phyloP scores from a whole-genome alignment of 2,797 vertebrate species.

The Sarcophilus harrisii region DNA sequence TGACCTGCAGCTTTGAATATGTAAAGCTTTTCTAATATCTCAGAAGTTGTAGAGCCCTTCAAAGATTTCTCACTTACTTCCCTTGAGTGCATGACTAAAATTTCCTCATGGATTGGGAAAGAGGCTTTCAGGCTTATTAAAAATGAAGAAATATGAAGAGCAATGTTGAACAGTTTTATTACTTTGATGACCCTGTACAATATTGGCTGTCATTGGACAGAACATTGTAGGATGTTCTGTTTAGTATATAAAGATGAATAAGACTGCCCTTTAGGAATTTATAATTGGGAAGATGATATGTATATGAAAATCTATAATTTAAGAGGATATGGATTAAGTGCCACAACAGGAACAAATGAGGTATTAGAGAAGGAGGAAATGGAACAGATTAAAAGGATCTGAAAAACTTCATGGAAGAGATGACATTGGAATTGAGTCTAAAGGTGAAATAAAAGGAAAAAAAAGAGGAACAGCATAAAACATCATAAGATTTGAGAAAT shows the following conservation, averaged over 20 bases:
- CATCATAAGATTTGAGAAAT: background rate
- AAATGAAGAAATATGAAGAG: background rate
- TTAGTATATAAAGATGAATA: background rate
- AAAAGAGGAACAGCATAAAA: background rate
- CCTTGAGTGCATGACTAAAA: background rate
- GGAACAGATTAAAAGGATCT: background rate
- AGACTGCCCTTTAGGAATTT: background rate
- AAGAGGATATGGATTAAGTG: background rate
- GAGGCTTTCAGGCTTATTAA: background rate
- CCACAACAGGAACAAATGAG: background rate
- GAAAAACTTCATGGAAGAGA: background rate
- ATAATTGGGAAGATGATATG: background rate
- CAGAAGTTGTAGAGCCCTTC: background rate
- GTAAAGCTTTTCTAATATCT: conserved; percentile 4
- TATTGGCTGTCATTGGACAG: background rate
- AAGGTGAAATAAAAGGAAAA: background rate
- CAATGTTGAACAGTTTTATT: background rate
- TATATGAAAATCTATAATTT: background rate
- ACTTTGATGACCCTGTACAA: background rate
- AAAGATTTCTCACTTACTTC: background rate
- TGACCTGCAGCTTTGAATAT: conserved; percentile 17
- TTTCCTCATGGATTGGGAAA: background rate
- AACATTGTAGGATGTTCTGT: background rate
- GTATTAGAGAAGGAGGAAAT: background rate
- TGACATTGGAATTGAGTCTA: background rate